Percentiles rank a stretch among this genome's conserved stretches.
Evolutionary conservation across 2,888 invertebrate genomes (phyloP).

Genomic region (Tanaodytes sp.): DNA sequence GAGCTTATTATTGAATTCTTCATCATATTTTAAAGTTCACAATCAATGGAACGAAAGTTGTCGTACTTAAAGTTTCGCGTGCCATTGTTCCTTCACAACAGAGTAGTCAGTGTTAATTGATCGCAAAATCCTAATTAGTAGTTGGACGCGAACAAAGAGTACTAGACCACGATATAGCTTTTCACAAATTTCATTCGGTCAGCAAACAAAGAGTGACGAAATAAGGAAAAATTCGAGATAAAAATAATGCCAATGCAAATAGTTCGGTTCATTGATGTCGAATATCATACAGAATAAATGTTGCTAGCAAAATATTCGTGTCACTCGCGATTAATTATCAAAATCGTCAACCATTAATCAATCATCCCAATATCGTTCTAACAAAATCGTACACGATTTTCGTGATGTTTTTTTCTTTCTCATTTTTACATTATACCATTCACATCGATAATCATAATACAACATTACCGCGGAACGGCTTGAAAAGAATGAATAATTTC

Average conservation of each 20-base stretch:
- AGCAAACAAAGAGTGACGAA: constrained; percentile 45
- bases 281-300: constrained; percentile 20
- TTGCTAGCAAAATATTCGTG: constrained; percentile 7
- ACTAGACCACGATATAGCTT: constrained; percentile 45
- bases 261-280: constrained; percentile 24
- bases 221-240: constrained; percentile 38
- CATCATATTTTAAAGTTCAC: constrained; percentile 42
- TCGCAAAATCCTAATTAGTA: constrained; percentile 56
- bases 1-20: constrained; percentile 27
- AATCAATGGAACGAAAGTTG: constrained; percentile 44
- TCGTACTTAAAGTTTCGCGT: constrained; percentile 46
- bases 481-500: no score
- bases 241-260: constrained; percentile 41
- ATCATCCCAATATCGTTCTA: no score
- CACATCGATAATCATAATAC: no score
- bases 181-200: constrained; percentile 49
- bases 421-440: no score
- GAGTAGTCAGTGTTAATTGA: constrained; percentile 54
- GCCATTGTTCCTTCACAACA: constrained; percentile 46
- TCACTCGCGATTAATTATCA: background rate
- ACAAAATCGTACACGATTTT: no score
- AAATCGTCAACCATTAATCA: no score
- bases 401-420: no score
- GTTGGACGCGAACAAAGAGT: constrained; percentile 46
- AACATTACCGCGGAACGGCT: no score